phyloP scores from a whole-genome alignment of 1,140 invertebrate genomes.

The Drosophila lini region DNA sequence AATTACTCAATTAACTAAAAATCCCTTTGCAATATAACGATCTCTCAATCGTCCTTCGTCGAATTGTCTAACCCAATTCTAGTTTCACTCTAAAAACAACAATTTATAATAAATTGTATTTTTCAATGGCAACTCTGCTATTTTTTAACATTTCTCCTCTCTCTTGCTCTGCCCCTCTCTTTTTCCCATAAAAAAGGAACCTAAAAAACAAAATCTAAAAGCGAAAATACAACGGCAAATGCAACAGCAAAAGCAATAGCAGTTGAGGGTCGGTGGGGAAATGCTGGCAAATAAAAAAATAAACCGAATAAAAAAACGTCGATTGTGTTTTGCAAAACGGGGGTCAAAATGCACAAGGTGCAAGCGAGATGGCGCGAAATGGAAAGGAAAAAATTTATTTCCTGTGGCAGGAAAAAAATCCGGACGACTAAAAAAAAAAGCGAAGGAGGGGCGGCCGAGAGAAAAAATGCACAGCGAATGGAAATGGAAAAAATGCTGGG shows the following conservation, averaged over 20 bases:
- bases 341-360: conserved; percentile 64
- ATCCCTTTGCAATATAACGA: not conserved
- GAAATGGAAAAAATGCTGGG: conserved; percentile 63
- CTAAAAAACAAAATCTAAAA: conserved; percentile 75
- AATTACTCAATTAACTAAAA: too few relatives aligned
- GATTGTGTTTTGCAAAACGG: conserved; percentile 68
- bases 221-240: conserved; percentile 55
- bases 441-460: conserved; percentile 64
- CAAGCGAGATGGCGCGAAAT: conserved; percentile 58
- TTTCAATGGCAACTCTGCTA: conserved; percentile 75
- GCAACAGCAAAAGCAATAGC: conserved; percentile 38
- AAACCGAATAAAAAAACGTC: conserved; percentile 28
- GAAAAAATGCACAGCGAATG: conserved; percentile 77
- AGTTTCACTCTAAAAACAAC: conserved; percentile 32
- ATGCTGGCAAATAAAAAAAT: conserved; percentile 36
- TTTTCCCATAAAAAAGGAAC: conserved; percentile 15
- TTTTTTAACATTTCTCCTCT: conserved; percentile 37
- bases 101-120: conserved; percentile 66
- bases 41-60: conserved; percentile 8
- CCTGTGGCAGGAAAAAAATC: conserved; percentile 66
- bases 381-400: conserved; percentile 71
- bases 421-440: conserved; percentile 13
- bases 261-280: conserved; percentile 37
- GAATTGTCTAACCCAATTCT: conserved; percentile 58
- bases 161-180: not conserved